phyloP scores from a whole-genome alignment of 2,113 vertebrate species.

The Platanista minor region DNA sequence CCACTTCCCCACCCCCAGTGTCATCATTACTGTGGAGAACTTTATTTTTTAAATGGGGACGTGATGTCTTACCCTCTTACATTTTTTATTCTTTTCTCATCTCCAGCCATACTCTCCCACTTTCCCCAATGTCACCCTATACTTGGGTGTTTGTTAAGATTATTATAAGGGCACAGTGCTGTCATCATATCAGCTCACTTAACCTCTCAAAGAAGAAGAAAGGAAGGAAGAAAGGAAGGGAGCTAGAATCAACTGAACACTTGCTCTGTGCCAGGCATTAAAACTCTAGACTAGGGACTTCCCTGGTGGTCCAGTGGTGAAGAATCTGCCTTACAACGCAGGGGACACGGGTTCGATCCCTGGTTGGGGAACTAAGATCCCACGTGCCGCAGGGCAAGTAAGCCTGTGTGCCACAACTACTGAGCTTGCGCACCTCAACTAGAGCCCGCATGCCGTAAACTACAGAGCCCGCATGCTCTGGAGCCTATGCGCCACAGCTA shows the following conservation, averaged over 20 bases:
- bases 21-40: not conserved
- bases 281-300: not conserved
- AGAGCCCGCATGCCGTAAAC: too few species aligned
- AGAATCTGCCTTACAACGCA: too few species aligned
- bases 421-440: too few species aligned
- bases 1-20: not conserved
- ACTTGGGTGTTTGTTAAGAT: constrained; percentile 24
- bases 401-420: too few species aligned
- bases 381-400: too few species aligned
- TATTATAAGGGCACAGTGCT: not conserved
- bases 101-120: not conserved
- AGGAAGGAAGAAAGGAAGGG: not conserved
- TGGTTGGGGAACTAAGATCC: too few species aligned
- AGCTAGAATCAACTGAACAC: not conserved
- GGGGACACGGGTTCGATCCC: too few species aligned
- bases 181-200: constrained; percentile 11
- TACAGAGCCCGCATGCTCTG: too few species aligned
- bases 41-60: constrained; percentile 35
- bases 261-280: not conserved
- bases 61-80: constrained; percentile 9
- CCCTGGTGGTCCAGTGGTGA: too few species aligned
- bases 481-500: too few species aligned
- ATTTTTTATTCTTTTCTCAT: constrained; percentile 25
- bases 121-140: not conserved
- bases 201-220: not conserved